Base-by-base conservation (phyloP, 2,113 vertebrate species). In the Oreochromis aureus region DNA sequence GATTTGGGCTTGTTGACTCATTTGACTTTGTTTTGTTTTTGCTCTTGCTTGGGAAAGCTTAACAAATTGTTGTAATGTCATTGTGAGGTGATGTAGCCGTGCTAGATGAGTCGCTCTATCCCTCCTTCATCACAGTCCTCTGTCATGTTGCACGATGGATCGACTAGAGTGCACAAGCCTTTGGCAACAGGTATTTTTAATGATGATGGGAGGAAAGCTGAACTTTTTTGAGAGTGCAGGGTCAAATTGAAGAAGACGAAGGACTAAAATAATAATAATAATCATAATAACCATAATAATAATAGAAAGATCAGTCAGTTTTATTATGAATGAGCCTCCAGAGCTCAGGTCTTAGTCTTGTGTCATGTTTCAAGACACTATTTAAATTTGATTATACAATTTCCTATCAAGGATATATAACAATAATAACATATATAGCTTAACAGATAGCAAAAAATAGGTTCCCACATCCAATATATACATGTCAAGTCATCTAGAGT, bases 21-120 rank as follows among this genome's bases (percentile, higher is more conserved):
- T 92, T 92, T 93, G 92, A 95, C 92, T 92, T 95, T 92, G 87
- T 89, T 93, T 87, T 93, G 71, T 79, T 93, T 76, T 86, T 61
- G 80, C 85, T 10, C 1, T 85, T 39, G 83, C 90, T 85, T 84
- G 10, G 78, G 80, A 63, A 54, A 59, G 82, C 81, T 18, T 80
- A 91, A 86, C 86, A 89, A 91, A 91, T 83, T 69, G 73, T 83
- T 84, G 51, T 88, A 63, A 73, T 86, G 82, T 87, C 91, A 91
- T 83, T 85, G 84, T 19, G 56, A 82, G 85, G 84, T 84, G 89
- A 85, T 83, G 82, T 58, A 76, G 86, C 36, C 12, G 39, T 10
- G 81, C 76, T 63, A 27, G 61, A 84, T 83, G 71, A 84, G 80
- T 84, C 6, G 15, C 32, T 86, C 54, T 15, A 71, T 79, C 61